Conservation (phyloP, 2,797 vertebrate species). For the Chelon labrosus region DNA sequence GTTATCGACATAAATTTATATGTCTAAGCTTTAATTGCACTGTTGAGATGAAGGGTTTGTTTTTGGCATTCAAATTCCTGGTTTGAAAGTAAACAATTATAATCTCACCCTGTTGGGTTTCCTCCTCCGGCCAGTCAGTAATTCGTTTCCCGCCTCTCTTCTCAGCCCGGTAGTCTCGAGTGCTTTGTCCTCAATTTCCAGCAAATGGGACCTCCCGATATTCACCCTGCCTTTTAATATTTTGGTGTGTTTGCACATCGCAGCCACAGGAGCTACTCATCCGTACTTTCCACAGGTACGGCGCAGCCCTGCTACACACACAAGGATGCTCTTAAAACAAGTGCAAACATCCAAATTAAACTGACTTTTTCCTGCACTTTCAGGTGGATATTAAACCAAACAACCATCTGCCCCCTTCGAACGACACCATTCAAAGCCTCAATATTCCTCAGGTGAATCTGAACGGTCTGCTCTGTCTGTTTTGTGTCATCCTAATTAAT, state of each 20-base stretch:
- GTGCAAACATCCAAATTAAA: background rate
- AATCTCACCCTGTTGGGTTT: slow-evolving; percentile 8
- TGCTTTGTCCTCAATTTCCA: slow-evolving; percentile 86
- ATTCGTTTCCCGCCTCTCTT: slow-evolving; percentile 42
- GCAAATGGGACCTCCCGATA: slow-evolving; percentile 91
- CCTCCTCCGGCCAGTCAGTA: background rate
- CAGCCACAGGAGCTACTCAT: slow-evolving; percentile 88
- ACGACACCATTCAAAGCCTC: slow-evolving; percentile 81
- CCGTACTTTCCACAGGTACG: slow-evolving; percentile 86
- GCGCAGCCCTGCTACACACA: background rate
- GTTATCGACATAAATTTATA: too few relatives aligned
- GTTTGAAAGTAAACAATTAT: slow-evolving; percentile 2
- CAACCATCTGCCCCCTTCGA: slow-evolving; percentile 65
- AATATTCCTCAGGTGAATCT: slow-evolving; percentile 32
- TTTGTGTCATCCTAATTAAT: background rate
- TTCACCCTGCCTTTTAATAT: slow-evolving; percentile 93
- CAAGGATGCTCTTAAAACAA: background rate
- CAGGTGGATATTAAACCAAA: slow-evolving; percentile 78
- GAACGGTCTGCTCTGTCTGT: background rate
- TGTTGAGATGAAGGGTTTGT: background rate
- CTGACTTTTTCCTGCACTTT: slow-evolving; percentile 7
- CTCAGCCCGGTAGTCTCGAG: slow-evolving; percentile 90
- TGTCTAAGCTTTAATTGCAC: background rate
- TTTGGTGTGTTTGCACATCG: slow-evolving; percentile 86
- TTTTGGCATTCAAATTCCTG: background rate